Percentiles rank a stretch among this genome's conserved stretches.
Conservation (phyloP, 2,888 invertebrate species). For the Bugulina stolonifera region DNA sequence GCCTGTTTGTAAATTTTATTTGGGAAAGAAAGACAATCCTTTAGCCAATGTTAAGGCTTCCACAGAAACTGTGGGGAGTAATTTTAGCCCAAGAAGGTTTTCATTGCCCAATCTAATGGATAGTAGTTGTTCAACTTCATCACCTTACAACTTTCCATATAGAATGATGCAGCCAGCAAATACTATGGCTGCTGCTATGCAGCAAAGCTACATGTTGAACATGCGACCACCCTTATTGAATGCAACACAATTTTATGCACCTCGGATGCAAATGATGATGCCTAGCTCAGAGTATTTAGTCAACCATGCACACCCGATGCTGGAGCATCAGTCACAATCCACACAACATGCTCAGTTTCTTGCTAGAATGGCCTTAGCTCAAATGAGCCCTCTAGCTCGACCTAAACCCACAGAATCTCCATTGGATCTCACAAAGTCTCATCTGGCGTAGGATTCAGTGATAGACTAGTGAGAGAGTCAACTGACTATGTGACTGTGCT, state of each 20-base stretch:
- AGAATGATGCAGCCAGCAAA: conserved; percentile 12
- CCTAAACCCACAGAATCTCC: conserved; percentile 7
- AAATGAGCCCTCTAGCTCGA: conserved; percentile 8
- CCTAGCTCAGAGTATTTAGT: conserved; percentile 15
- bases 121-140: not conserved
- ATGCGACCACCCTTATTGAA: conserved; percentile 10
- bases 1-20: conserved; percentile 15
- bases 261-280: not conserved
- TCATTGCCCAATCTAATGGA: conserved; percentile 5
- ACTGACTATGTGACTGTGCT: no score
- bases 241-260: conserved; percentile 25
- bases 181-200: conserved; percentile 16
- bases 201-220: not conserved
- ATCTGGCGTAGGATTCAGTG: no score
- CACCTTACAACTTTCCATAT: conserved; percentile 12
- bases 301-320: not conserved
- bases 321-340: not conserved
- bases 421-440: conserved; percentile 17
- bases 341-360: conserved; percentile 9
- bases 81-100: not conserved
- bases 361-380: conserved; percentile 15
- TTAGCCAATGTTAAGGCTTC: not conserved
- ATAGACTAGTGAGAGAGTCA: no score
- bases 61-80: not conserved
- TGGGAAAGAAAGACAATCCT: conserved; percentile 19